Base-by-base conservation (phyloP, 2,113 vertebrate genomes). In the Tragulus kanchil region DNA sequence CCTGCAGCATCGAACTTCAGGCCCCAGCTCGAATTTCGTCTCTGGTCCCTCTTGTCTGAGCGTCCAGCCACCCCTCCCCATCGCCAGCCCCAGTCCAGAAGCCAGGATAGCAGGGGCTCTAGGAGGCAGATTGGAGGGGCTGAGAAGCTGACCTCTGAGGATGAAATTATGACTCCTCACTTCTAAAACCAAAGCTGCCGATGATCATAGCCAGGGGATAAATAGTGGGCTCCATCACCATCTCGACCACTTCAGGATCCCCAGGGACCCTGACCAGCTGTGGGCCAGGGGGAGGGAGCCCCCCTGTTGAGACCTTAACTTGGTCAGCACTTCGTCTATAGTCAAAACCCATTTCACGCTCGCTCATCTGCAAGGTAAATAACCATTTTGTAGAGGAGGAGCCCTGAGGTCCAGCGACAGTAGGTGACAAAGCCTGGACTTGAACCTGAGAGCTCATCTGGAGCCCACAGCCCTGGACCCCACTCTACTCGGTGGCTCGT, bases 251-350 rank as follows among this genome's bases (percentile, higher is more conserved):
- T 59, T 42, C 19, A 50, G 67, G 85, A 54, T 50, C 48, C 21
- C 26, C 2, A 36, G 16, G 54, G 19, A 56, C 8, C 12, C 59
- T 67, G 6, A 8, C 6, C 52, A 26, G 45, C 25, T 21, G 4
- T 3, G 48, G 48, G 9, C 45, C n/a, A 3, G 8, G 5, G 0
- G 28, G 42, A n/a, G 14, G 84, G 89, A 56, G 5, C 3, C 78
- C 64, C 59, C 45, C 50, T 50, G 16, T 19, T 8, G 23, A 28
- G 31, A 64, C 19, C 58, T 28, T 8, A 12, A 23, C 8, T 2
- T 0, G 0, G 26, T n/a, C 48, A 14, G 23, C 52, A 26, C 23
- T 42, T 31, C 0, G 0, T 25, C 5, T 9, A 9, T 26, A 15
- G 26, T 58, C 1, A 4, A 11, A 79, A 50, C 31, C 21, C 21